phyloP scores from a whole-genome alignment of 2,888 invertebrate species.

The Drosophila kambysellisi region DNA sequence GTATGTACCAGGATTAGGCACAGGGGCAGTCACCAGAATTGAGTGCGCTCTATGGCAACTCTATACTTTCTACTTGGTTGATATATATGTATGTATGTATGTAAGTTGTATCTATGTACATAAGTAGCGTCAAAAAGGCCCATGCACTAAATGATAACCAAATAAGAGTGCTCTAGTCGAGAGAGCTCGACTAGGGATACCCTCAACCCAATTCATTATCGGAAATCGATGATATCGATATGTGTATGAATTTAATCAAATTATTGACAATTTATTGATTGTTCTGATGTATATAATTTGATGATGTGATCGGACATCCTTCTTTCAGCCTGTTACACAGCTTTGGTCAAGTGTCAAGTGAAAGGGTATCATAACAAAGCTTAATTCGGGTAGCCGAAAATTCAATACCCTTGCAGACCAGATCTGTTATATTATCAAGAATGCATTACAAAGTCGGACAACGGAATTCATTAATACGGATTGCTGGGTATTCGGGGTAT shows the following conservation, averaged over 20 bases:
- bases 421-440: neutral
- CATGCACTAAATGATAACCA: constrained; percentile 18
- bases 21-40: constrained; percentile 14
- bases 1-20: constrained; percentile 8
- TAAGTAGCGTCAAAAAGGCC: constrained; percentile 10
- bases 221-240: neutral
- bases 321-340: no score
- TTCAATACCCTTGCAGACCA: constrained; percentile 14
- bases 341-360: no score
- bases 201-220: neutral
- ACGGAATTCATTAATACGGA: neutral
- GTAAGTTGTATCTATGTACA: constrained; percentile 1
- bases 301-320: neutral
- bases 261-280: neutral
- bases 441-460: neutral
- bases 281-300: neutral
- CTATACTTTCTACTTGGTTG: constrained; percentile 5
- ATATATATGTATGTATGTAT: constrained; percentile 5
- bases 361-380: neutral
- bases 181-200: neutral
- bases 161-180: neutral
- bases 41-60: constrained; percentile 9
- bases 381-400: constrained; percentile 6
- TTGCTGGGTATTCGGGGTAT: neutral
- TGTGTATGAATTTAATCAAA: neutral